These are phyloP conservation scores for Xylota segnis DNA, from an alignment of 2,888 invertebrate species.

Conservation along the genomic window DNA sequence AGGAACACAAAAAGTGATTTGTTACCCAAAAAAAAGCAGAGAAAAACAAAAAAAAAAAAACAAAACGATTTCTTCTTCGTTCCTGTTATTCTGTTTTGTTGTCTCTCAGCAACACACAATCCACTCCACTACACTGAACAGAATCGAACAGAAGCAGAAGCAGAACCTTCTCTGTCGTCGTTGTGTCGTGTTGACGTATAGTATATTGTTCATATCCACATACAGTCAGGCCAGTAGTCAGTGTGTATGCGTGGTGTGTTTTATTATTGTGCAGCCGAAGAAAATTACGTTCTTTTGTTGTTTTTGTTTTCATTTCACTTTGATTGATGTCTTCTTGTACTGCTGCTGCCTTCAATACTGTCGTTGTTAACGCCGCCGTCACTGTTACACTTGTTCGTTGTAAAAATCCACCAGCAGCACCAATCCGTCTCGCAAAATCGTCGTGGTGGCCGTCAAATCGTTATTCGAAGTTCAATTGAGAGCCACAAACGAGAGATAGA, in stretches of 20 bases:
- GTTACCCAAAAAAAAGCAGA: constrained; percentile 30
- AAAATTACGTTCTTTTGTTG: constrained; percentile 14
- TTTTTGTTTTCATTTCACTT: background rate
- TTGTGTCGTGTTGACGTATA: constrained; percentile 49
- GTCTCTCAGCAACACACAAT: constrained; percentile 46
- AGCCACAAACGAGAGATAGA: constrained; percentile 6
- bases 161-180: constrained; percentile 50
- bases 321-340: background rate
- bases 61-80: constrained; percentile 25
- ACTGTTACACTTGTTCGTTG: background rate
- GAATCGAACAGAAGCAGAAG: background rate
- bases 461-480: constrained; percentile 44
- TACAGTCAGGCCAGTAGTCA: background rate
- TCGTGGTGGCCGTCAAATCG: constrained; percentile 51
- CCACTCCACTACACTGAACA: constrained; percentile 12
- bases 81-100: constrained; percentile 33
- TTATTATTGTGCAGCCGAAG: background rate
- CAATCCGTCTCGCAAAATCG: constrained; percentile 6
- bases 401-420: background rate
- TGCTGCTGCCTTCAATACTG: constrained; percentile 3
- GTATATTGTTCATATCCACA: too few relatives aligned
- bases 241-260: constrained; percentile 49
- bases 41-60: constrained; percentile 10
- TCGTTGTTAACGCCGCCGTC: background rate
- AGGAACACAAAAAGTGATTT: constrained; percentile 34